A percentile compares a stretch with the other conserved stretches of the same genome.
Conservation (phyloP, 2,113 vertebrate species). For the Notarius quadriscutis region DNA sequence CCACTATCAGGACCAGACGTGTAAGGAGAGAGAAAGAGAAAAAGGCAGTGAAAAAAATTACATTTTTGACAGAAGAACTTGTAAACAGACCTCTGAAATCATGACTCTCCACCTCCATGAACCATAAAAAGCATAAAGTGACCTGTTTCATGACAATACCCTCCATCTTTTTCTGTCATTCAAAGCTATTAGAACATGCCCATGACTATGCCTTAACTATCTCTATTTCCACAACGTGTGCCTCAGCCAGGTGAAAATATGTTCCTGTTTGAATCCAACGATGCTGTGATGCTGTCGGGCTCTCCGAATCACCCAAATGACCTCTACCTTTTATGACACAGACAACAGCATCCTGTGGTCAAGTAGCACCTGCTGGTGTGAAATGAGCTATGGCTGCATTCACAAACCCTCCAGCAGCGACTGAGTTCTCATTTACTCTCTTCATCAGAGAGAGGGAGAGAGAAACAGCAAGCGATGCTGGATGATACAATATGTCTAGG, state of each 20-base stretch:
- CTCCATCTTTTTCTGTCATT: constrained; percentile 49
- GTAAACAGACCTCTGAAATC: constrained; percentile 11
- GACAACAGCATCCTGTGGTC: constrained; percentile 50
- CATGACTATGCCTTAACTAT: constrained; percentile 64
- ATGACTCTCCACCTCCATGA: constrained; percentile 21
- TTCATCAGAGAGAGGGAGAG: constrained; percentile 33
- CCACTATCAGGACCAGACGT: constrained; percentile 74
- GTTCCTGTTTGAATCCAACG: constrained; percentile 40
- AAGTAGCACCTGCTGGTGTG: constrained; percentile 47
- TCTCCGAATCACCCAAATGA: constrained; percentile 52
- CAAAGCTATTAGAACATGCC: constrained; percentile 58
- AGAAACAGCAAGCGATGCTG: constrained; percentile 30
- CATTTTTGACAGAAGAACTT: neutral
- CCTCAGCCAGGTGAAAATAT: constrained; percentile 53
- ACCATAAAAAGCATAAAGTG: constrained; percentile 37
- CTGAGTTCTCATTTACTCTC: constrained; percentile 49
- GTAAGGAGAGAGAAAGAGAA: neutral
- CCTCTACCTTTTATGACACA: constrained; percentile 52
- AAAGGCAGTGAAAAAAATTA: neutral
- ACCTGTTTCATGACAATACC: constrained; percentile 45
- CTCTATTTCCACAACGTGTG: constrained; percentile 47
- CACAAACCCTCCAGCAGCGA: constrained; percentile 34
- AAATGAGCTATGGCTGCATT: constrained; percentile 54
- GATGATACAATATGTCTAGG: constrained; percentile 1
- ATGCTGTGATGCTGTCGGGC: constrained; percentile 43